Percentiles rank a stretch among this genome's conserved stretches.
These are phyloP conservation scores for Brachionus koreanus DNA, from an alignment of 1,140 invertebrate species.

Conservation along the genomic window DNA sequence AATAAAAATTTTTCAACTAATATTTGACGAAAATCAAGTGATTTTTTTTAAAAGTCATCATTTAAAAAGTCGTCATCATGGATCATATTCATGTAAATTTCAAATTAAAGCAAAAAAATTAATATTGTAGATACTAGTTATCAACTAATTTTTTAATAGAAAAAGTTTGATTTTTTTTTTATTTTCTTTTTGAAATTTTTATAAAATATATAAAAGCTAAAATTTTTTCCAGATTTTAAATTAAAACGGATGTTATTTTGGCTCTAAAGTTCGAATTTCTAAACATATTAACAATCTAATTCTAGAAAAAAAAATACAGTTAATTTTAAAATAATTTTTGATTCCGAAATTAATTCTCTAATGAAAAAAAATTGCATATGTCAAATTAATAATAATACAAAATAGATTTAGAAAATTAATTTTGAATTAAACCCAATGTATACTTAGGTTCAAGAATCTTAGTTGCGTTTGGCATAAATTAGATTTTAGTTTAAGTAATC, in stretches of 20 bases:
- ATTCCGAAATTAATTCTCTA: neutral
- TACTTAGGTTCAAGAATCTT: neutral
- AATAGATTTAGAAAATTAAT: slow-evolving; percentile 1
- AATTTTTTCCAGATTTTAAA: no score
- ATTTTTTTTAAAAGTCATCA: neutral
- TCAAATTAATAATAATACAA: slow-evolving; percentile 1
- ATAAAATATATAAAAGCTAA: no score
- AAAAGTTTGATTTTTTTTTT: neutral
- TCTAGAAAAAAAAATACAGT: neutral
- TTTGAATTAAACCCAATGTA: neutral
- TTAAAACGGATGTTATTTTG: no score
- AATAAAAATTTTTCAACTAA: neutral
- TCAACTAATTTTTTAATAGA: neutral
- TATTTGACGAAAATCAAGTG: neutral
- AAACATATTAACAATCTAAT: neutral
- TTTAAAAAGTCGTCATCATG: no score
- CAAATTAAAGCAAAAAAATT: no score
- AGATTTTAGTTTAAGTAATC: neutral
- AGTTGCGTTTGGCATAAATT: slow-evolving; percentile 1
- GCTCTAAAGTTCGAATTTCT: no score
- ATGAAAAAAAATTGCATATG: neutral
- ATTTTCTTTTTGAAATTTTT: no score
- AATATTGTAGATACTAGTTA: no score
- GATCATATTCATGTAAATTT: no score
- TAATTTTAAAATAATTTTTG: neutral